A percentile compares a stretch with the other conserved stretches of the same genome.
These are phyloP conservation scores for Pasiphila rectangulata DNA, from an alignment of 2,888 invertebrate species.

Conservation along the genomic window DNA sequence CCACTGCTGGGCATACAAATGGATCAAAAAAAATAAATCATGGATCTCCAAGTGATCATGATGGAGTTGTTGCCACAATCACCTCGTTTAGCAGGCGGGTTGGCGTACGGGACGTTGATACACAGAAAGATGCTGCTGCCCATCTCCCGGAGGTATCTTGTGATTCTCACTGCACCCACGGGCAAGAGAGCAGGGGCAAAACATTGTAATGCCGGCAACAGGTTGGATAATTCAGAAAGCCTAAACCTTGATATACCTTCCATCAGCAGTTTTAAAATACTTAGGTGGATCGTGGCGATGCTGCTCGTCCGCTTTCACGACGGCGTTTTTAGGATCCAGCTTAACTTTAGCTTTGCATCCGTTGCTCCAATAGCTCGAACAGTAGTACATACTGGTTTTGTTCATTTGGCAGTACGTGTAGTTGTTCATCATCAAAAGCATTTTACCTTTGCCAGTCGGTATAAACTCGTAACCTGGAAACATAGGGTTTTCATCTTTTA, in stretches of 20 bases:
- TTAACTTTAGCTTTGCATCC: conserved; percentile 31
- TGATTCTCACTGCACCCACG: too few relatives aligned
- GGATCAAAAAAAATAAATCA: too few relatives aligned
- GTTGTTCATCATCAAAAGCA: conserved; percentile 34
- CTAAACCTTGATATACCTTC: conserved; percentile 27
- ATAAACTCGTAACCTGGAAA: conserved; percentile 21
- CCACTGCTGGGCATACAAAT: too few relatives aligned
- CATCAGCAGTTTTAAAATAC: conserved; percentile 34
- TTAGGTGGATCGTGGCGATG: conserved; percentile 44
- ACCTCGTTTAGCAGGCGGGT: too few relatives aligned
- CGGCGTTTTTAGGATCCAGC: conserved; percentile 13
- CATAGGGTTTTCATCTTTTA: background rate
- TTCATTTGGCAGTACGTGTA: conserved; percentile 39
- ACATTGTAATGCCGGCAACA: background rate
- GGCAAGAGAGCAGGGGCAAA: too few relatives aligned
- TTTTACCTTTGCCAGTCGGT: conserved; percentile 18
- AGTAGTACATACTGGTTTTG: conserved; percentile 31
- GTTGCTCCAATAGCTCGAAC: conserved; percentile 25
- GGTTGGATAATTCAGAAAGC: too few relatives aligned
- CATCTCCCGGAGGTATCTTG: too few relatives aligned
- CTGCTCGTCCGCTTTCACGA: background rate
- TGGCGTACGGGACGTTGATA: too few relatives aligned
- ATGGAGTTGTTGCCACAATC: too few relatives aligned
- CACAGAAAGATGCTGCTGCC: too few relatives aligned
- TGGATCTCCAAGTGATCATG: too few relatives aligned